These are phyloP conservation scores for Lagorchestes hirsutus DNA, from an alignment of 2,797 vertebrate genomes.

Conservation along the genomic window DNA sequence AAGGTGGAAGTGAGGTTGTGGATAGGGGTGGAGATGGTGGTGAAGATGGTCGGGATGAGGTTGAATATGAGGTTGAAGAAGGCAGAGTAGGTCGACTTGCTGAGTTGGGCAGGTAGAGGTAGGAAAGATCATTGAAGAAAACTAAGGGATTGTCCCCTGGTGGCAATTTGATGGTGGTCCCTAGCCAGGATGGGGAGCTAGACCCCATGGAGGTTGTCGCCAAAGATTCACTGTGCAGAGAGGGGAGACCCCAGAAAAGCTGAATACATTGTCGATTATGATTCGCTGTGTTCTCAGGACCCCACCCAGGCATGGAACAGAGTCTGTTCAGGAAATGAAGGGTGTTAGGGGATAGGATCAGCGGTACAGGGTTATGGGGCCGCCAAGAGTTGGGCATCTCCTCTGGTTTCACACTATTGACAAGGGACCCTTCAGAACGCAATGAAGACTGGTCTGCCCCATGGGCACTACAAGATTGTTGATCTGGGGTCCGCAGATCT, in stretches of 20 bases:
- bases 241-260: slow-evolving; percentile 74
- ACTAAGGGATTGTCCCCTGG: neutral
- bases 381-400: slow-evolving; percentile 28
- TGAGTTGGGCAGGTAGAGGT: neutral
- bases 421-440: slow-evolving; percentile 68
- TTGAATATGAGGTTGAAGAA: neutral
- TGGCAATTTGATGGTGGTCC: neutral
- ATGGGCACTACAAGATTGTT: slow-evolving; percentile 38
- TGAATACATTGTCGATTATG: slow-evolving; percentile 51
- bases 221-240: slow-evolving; percentile 77
- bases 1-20: no score
- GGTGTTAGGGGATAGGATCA: neutral
- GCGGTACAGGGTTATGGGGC: neutral
- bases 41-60: neutral
- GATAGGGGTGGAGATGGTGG: neutral
- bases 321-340: neutral
- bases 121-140: slow-evolving; percentile 4
- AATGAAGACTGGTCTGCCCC: slow-evolving; percentile 56
- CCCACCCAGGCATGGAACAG: neutral
- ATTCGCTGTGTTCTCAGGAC: neutral
- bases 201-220: slow-evolving; percentile 5
- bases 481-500: neutral
- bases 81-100: neutral
- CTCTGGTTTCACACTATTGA: neutral
- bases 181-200: neutral